Conservation (phyloP, 2,113 vertebrate species). For the Cygnus buccinator region DNA sequence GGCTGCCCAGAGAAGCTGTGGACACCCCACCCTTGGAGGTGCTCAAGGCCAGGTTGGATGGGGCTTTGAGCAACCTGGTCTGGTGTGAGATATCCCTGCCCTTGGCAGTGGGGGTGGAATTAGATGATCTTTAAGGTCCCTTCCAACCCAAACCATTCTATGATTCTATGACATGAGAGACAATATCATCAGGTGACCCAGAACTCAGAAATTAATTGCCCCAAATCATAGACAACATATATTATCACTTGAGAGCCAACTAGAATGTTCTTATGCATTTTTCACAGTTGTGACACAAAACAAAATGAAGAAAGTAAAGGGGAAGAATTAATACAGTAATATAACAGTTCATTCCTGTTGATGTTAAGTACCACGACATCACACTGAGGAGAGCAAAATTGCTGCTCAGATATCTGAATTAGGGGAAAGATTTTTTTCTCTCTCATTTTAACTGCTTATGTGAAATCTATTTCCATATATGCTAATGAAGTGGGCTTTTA, state of each 20-base stretch:
- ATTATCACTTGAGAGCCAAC: neutral
- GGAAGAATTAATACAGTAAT: neutral
- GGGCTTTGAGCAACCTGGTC: too few species aligned
- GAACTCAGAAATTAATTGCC: neutral
- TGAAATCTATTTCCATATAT: neutral
- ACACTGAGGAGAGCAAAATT: neutral
- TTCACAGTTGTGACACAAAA: neutral
- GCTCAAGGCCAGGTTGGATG: too few species aligned
- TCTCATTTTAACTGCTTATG: neutral
- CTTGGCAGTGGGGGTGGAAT: too few species aligned
- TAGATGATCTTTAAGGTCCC: too few species aligned
- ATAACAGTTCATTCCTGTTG: neutral
- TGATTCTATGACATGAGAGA: neutral
- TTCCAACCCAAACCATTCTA: too few species aligned
- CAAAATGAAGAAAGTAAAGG: neutral
- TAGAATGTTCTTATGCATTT: neutral
- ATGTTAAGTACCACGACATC: neutral
- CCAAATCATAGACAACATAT: neutral
- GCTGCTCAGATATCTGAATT: neutral
- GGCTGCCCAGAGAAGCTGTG: too few species aligned
- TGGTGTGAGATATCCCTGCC: too few species aligned
- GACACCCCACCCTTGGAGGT: too few species aligned
- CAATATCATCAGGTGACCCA: neutral
- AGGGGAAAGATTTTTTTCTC: neutral
- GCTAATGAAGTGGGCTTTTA: neutral